phyloP scores from a whole-genome alignment of 2,113 vertebrate species.

The Gobio gobio region DNA sequence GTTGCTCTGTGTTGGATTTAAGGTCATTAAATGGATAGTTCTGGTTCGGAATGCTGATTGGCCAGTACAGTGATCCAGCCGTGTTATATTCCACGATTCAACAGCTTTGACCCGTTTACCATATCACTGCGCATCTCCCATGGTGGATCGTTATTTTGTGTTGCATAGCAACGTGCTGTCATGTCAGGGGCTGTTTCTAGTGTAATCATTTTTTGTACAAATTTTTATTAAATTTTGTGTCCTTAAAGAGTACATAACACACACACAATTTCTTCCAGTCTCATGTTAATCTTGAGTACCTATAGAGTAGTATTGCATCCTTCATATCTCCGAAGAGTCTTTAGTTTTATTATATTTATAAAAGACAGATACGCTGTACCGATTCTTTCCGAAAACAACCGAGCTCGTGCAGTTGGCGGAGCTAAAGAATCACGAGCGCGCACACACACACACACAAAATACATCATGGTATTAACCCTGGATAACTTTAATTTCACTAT shows the following conservation, averaged over 20 bases:
- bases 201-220: neutral
- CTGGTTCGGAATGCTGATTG: neutral
- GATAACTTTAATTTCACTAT: too few relatives aligned
- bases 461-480: too few relatives aligned
- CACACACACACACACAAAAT: too few relatives aligned
- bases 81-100: neutral
- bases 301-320: too few relatives aligned
- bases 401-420: too few relatives aligned
- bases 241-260: neutral
- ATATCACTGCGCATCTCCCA: neutral
- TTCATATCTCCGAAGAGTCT: too few relatives aligned
- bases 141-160: neutral
- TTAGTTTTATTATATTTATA: too few relatives aligned
- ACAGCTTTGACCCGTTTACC: constrained; percentile 2
- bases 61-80: neutral
- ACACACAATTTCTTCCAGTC: too few relatives aligned
- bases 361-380: too few relatives aligned
- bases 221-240: neutral
- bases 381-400: too few relatives aligned
- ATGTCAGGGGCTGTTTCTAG: neutral
- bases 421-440: too few relatives aligned
- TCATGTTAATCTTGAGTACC: too few relatives aligned
- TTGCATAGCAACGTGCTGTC: neutral
- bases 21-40: neutral
- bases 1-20: constrained; percentile 18